These are phyloP conservation scores for Suillia variegata DNA, from an alignment of 2,888 invertebrate genomes.

Conservation along the genomic window DNA sequence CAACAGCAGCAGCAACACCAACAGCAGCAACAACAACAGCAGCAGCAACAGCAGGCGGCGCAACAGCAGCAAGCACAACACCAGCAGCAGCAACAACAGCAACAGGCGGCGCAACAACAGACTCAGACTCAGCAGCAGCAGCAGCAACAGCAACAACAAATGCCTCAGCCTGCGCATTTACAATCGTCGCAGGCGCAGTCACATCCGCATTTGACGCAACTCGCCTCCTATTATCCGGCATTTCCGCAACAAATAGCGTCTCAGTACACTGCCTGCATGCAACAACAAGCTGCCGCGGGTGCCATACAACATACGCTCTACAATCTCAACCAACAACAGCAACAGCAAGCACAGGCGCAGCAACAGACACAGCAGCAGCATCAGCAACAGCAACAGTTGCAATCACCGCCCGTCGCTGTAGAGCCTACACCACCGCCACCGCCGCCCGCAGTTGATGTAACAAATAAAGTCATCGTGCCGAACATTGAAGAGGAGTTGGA, in stretches of 20 bases:
- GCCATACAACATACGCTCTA: slow-evolving; percentile 36
- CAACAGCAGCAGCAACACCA: slow-evolving; percentile 62
- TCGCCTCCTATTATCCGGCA: slow-evolving; percentile 58
- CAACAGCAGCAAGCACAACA: slow-evolving; percentile 39
- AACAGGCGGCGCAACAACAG: slow-evolving; percentile 62
- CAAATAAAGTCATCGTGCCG: slow-evolving; percentile 84
- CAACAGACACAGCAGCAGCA: slow-evolving; percentile 47
- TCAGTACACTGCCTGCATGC: slow-evolving; percentile 59
- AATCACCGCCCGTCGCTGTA: slow-evolving; percentile 29
- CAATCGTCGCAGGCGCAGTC: slow-evolving; percentile 77
- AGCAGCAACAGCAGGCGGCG: slow-evolving; percentile 41
- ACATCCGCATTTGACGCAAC: slow-evolving; percentile 68
- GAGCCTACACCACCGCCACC: slow-evolving; percentile 40
- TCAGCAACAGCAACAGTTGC: slow-evolving; percentile 38
- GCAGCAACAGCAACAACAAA: slow-evolving; percentile 62
- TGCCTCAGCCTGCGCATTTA: slow-evolving; percentile 74
- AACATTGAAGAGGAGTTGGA: slow-evolving; percentile 88
- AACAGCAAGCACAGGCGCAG: slow-evolving; percentile 42
- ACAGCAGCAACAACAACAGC: slow-evolving; percentile 40
- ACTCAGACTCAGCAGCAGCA: slow-evolving; percentile 60
- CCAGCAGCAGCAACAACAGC: slow-evolving; percentile 32
- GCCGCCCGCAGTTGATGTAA: slow-evolving; percentile 67
- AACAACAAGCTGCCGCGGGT: slow-evolving; percentile 41
- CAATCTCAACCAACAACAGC: slow-evolving; percentile 43
- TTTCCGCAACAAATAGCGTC: slow-evolving; percentile 59